These are phyloP conservation scores for Drosophila guanche DNA, from an alignment of 1,140 invertebrate species.

Conservation along the genomic window DNA sequence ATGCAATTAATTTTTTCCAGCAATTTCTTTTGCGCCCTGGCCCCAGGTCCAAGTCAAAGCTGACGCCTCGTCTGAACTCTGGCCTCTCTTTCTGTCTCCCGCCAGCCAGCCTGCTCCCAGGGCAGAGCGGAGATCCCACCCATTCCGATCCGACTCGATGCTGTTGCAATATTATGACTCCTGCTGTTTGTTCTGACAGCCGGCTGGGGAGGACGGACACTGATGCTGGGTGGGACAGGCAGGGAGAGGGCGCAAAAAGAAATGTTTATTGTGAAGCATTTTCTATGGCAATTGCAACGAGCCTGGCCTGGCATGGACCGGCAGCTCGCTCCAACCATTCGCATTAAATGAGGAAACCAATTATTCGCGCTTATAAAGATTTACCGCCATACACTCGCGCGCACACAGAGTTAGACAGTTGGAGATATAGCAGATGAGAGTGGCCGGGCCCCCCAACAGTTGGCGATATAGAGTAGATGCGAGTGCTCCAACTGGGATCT, in stretches of 20 bases:
- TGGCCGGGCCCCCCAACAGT: constrained; percentile 22
- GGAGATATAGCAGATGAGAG: constrained; percentile 49
- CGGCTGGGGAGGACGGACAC: constrained; percentile 7
- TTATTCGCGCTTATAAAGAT: constrained; percentile 83
- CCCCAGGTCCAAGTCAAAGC: constrained; percentile 51
- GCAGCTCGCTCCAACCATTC: constrained; percentile 63
- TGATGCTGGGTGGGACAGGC: background rate
- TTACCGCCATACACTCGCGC: constrained; percentile 61
- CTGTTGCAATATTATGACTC: constrained; percentile 82
- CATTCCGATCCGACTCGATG: constrained; percentile 31
- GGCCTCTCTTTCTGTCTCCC: constrained; percentile 9
- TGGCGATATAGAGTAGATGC: too few relatives aligned
- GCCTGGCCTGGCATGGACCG: constrained; percentile 30
- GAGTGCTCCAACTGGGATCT: too few relatives aligned
- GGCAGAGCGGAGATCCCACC: background rate
- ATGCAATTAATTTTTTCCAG: constrained; percentile 84
- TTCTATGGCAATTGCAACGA: constrained; percentile 69
- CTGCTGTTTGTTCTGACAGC: constrained; percentile 76
- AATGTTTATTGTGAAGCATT: constrained; percentile 78
- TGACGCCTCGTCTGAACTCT: constrained; percentile 42
- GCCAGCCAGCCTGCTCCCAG: constrained; percentile 1
- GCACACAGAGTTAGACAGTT: constrained; percentile 65
- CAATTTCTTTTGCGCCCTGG: constrained; percentile 70
- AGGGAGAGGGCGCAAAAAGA: constrained; percentile 51
- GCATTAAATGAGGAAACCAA: constrained; percentile 84